Percentiles rank a stretch among this genome's conserved stretches.
phyloP scores from a whole-genome alignment of 2,888 invertebrate species.

The Chydorus sphaericus region DNA sequence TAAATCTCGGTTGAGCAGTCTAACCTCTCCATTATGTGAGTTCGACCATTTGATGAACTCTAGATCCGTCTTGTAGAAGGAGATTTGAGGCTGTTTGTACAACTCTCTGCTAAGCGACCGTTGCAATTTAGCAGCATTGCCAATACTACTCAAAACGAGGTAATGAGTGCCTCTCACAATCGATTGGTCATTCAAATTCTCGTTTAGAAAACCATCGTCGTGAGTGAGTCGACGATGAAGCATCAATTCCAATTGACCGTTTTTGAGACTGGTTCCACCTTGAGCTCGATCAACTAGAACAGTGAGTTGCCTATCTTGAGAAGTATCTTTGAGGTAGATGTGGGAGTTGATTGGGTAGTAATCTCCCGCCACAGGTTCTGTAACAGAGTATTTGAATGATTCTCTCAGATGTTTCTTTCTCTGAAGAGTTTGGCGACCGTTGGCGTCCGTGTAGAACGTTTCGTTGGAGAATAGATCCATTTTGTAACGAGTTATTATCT shows the following conservation, averaged over 20 bases:
- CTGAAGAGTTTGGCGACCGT: conserved; percentile 71
- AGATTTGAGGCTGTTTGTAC: too few species aligned
- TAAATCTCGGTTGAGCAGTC: conserved; percentile 39
- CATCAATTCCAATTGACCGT: conserved; percentile 31
- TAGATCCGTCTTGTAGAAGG: too few species aligned
- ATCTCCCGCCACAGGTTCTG: conserved; percentile 66
- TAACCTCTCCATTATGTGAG: too few species aligned
- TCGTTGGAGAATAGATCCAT: conserved; percentile 43
- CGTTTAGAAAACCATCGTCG: conserved; percentile 86
- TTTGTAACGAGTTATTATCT: conserved; percentile 58
- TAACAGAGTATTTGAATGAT: conserved; percentile 49
- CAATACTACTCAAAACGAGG: background rate
- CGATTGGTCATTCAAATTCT: conserved; percentile 29
- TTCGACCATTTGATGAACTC: too few species aligned
- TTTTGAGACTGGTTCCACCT: conserved; percentile 27
- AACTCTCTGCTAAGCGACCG: background rate
- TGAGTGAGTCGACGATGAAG: conserved; percentile 60
- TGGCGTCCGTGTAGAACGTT: conserved; percentile 81
- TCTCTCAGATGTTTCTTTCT: conserved; percentile 51
- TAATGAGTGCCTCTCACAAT: conserved; percentile 3
- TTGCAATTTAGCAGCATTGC: background rate
- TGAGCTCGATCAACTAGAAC: conserved; percentile 23
- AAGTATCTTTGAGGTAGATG: conserved; percentile 48
- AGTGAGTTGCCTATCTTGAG: conserved; percentile 24
- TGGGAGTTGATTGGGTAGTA: conserved; percentile 85